These are phyloP conservation scores for Myripristis murdjan DNA, from an alignment of 2,797 vertebrate species.

Conservation along the genomic window DNA sequence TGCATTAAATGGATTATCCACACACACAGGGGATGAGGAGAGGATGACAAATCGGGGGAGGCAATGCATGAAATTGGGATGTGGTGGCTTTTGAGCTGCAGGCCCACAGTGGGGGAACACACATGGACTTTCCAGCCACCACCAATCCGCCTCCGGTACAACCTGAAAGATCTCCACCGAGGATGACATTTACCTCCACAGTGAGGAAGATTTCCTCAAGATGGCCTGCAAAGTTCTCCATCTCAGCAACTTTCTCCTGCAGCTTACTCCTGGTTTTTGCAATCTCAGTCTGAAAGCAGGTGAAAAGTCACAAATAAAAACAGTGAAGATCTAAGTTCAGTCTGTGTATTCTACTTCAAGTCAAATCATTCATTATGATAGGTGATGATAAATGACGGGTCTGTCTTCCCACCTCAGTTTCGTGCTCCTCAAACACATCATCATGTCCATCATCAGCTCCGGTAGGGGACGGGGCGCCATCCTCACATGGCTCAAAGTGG, in stretches of 20 bases:
- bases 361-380: neutral
- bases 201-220: constrained; percentile 98
- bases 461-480: constrained; percentile 59
- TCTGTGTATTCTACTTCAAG: neutral
- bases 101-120: neutral
- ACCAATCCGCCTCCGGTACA: neutral
- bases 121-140: too few species aligned
- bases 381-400: too few species aligned
- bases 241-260: constrained; percentile 91
- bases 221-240: constrained; percentile 95
- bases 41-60: constrained; percentile 3
- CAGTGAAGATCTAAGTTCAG: neutral
- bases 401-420: constrained; percentile 54
- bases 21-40: neutral
- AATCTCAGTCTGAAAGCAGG: constrained; percentile 85
- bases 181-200: constrained; percentile 89
- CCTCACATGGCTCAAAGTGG: constrained; percentile 73
- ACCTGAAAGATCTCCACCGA: neutral
- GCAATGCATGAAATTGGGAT: constrained; percentile 4
- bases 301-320: neutral
- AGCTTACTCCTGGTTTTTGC: constrained; percentile 85
- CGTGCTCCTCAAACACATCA: constrained; percentile 70
- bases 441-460: constrained; percentile 60
- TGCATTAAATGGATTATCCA: neutral
- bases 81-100: neutral